Percentiles rank a stretch among this genome's conserved stretches.
Evolutionary conservation across 2,797 vertebrate species (phyloP).

Genomic region (Acanthiza pusilla): DNA sequence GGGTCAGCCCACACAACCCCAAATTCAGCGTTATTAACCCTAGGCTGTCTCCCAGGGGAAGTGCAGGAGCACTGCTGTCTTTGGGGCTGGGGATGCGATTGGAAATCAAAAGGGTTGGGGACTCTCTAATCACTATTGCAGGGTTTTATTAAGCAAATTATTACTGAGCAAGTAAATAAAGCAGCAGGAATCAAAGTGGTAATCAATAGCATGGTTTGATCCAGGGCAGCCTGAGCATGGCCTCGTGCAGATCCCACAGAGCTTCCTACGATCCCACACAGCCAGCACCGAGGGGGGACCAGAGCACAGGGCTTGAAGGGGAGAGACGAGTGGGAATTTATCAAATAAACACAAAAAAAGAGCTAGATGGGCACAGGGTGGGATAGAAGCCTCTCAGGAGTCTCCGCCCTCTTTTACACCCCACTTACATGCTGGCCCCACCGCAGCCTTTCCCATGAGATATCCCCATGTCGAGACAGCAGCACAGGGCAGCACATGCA

Average conservation of each 20-base stretch:
- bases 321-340: background rate
- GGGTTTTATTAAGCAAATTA: conserved; percentile 36
- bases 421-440: fast-evolving
- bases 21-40: fast-evolving
- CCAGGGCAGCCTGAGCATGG: background rate
- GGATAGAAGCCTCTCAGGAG: fast-evolving
- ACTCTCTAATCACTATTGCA: background rate
- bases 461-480: fast-evolving
- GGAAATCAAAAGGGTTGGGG: conserved; percentile 6
- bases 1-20: background rate
- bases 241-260: fast-evolving
- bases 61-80: background rate
- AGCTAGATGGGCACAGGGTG: fast-evolving
- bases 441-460: fast-evolving
- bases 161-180: conserved; percentile 43
- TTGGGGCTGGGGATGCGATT: background rate
- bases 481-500: fast-evolving
- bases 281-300: fast-evolving
- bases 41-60: background rate
- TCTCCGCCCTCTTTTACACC: background rate
- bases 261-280: background rate
- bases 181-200: background rate
- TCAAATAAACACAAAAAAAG: background rate
- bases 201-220: background rate
- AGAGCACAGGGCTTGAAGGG: fast-evolving